Evolutionary conservation across 64 coral and sea anemone genomes (phyloP), one percentile per base, ranked within the genome.

Genomic region (Montipora capricornis): DNA sequence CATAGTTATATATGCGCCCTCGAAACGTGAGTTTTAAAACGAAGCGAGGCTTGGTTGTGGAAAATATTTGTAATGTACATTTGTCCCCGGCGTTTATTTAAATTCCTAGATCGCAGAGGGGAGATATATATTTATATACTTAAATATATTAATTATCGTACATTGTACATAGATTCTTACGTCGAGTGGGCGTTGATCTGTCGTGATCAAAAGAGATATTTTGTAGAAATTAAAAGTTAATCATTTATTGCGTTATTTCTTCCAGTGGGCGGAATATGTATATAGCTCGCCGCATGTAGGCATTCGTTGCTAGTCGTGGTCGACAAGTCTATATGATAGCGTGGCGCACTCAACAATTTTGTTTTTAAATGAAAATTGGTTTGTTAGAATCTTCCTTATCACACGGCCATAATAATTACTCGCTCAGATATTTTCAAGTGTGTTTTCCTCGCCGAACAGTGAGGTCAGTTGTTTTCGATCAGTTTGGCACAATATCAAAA

Each of bases 1-100:
- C 96, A 98, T 83, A 98, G 90, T 74, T 98, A 95, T 86, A 93
- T 98, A 44, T 95, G 96, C 82, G 93, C 96, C 74, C 68, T 98
- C 48, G 96, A 98, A 57, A 92, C 96, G 82, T 98, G 88, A 89
- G 83, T 74, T 55, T 58, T 29, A 58, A 20, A 86, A 68, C n/a
- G 11, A 57, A 57, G 6, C 0, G n/a, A 47, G 48, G 68, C 15
- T 47, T 3, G 66, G 29, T 20, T 8, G 68, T 49, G 49, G 44
- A 20, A 20, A 45, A 84, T 66, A 44, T 84, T 84, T 84, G 45
- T 86, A 86, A 19, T 73, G 46, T 86, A 86, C 82, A 44, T 84
- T 68, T 84, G 61, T 84, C 15, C 82, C 66, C 47, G 64, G 82
- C 68, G 64, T 70, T 82, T 86, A 52, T 86, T 86, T 86, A 71